Base-by-base conservation (phyloP, 1,140 invertebrate genomes). In the Macrobrachium nipponense region DNA sequence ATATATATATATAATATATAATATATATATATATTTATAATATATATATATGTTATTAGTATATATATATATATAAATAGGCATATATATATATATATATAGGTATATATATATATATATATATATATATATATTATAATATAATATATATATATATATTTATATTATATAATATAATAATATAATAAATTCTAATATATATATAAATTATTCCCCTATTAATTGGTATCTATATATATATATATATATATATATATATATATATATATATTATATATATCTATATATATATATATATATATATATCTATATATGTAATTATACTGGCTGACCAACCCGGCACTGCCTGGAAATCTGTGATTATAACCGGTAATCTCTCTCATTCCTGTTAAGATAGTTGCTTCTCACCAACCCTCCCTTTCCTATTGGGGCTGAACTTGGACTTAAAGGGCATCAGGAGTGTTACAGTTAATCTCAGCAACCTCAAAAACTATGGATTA, bases 31-130 rank as follows among this genome's bases (percentile, higher is more conserved):
- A 18, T n/a, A 68, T 68, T 17, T n/a, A 68, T n/a, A 18, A 66
- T 23, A 66, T 66, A 66, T 66, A 66, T 66, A 66, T 66, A 66
- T n/a, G n/a, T n/a, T n/a, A n/a, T n/a, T n/a, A n/a, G n/a, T n/a
- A n/a, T n/a, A n/a, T n/a, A n/a, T n/a, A 6, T 6, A 6, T 66
- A 66, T 66, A 66, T 66, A 66, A 6, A 66, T 23, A 66, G 5
- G 20, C 14, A 66, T n/a, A 68, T n/a, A 68, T n/a, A 68, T 66
- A 66, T 66, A 20, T 5, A 23, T 66, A 66, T 20, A 66, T 66
- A 68, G 2, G n/a, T n/a, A 68, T n/a, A 68, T n/a, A 68, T n/a
- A 68, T 66, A 18, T 66, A 23, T 66, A 6, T 66, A 66, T 7
- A 20, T 66, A 20, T 66, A 20, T 23, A 66, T 5, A 20, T 66